phyloP scores from a whole-genome alignment of 1,140 invertebrate species.

The Caenorhabditis tropicalis region DNA sequence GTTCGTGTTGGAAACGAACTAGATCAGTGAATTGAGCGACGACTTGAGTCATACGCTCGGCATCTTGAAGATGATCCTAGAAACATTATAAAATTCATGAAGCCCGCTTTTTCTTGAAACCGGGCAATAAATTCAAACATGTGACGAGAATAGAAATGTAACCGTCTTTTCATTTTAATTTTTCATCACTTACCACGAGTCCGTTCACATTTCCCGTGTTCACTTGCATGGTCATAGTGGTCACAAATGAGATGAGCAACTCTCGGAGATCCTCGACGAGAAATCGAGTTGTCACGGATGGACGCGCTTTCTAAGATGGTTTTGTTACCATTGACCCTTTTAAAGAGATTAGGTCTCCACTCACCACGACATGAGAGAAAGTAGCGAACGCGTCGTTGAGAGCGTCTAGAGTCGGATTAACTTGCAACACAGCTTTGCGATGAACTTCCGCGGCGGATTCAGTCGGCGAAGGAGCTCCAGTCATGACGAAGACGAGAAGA shows the following conservation, averaged over 20 bases:
- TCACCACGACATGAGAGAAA: neutral
- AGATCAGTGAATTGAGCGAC: neutral
- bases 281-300: neutral
- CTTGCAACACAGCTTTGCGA: neutral
- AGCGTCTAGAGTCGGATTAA: slow-evolving; percentile 10
- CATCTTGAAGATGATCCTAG: neutral
- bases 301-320: neutral
- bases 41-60: neutral
- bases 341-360: neutral
- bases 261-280: neutral
- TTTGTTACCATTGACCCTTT: neutral
- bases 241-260: neutral
- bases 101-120: no score
- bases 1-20: neutral
- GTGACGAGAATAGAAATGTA: no score
- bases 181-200: neutral
- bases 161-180: no score
- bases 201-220: slow-evolving; percentile 19
- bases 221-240: neutral
- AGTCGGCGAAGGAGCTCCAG: no score
- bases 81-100: neutral
- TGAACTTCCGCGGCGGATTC: no score
- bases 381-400: neutral
- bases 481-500: neutral
- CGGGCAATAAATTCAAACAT: no score